Evolutionary conservation across 2,797 vertebrate genomes (phyloP).

Genomic region (Petrocephalus schoutedeni): DNA sequence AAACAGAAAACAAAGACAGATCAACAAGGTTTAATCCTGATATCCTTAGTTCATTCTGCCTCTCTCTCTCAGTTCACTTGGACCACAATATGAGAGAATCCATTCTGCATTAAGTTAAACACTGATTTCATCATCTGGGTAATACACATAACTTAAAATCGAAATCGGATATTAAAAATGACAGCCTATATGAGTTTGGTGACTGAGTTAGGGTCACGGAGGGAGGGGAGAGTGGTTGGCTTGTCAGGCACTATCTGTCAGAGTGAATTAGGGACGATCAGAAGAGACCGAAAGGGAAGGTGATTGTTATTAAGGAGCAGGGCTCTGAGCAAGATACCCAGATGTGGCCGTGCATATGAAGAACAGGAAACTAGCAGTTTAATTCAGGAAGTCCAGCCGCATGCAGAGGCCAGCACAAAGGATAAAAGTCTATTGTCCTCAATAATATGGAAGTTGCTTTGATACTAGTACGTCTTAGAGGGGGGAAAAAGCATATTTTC

Average conservation of each 20-base stretch:
- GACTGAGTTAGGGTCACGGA: constrained; percentile 98
- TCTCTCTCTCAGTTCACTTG: neutral
- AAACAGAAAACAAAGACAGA: neutral
- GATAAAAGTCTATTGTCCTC: constrained; percentile 78
- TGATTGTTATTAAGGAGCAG: constrained; percentile 90
- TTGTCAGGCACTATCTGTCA: constrained; percentile 92
- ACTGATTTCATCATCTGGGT: constrained; percentile 92
- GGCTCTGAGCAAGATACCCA: constrained; percentile 78
- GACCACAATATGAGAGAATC: constrained; percentile 54
- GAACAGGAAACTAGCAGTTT: constrained; percentile 89
- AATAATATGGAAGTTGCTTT: constrained; percentile 98
- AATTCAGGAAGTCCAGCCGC: constrained; percentile 84
- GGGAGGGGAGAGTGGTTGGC: constrained; percentile 71
- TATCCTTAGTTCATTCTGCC: neutral
- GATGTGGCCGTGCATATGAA: constrained; percentile 84
- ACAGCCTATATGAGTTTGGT: constrained; percentile 99
- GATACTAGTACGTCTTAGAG: constrained; percentile 82
- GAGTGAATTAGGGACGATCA: constrained; percentile 87
- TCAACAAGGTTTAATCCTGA: neutral
- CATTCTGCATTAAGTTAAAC: constrained; percentile 81
- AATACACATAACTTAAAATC: constrained; percentile 98
- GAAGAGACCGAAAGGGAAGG: constrained; percentile 81
- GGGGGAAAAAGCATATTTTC: constrained; percentile 71
- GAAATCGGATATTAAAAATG: constrained; percentile 99
- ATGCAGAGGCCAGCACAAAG: constrained; percentile 83